Evolutionary conservation across 1,140 invertebrate genomes (phyloP).

Genomic region (Ostrea denselamellosa): DNA sequence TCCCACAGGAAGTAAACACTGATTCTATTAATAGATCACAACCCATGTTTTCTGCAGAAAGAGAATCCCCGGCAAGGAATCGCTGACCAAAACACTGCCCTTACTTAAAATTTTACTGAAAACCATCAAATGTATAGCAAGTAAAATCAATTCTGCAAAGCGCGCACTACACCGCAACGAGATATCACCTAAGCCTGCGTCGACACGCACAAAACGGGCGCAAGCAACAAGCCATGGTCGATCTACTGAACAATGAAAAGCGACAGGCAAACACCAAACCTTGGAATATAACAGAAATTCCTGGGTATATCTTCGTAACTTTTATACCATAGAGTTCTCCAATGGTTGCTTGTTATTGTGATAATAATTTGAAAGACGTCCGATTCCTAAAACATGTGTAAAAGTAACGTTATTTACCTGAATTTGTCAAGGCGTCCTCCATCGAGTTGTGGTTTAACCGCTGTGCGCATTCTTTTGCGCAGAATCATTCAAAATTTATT

Average conservation of each 20-base stretch:
- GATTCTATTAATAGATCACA: constrained; percentile 19
- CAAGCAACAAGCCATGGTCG: constrained; percentile 38
- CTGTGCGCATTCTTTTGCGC: constrained; percentile 6
- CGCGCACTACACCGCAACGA: constrained; percentile 37
- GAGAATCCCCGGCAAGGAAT: constrained; percentile 17
- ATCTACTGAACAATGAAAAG: constrained; percentile 19
- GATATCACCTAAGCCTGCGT: constrained; percentile 36
- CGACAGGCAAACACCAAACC: constrained; percentile 21
- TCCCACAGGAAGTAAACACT: constrained; percentile 32
- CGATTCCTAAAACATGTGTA: background rate
- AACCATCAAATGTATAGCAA: background rate
- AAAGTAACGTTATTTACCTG: constrained; percentile 30
- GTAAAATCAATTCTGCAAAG: constrained; percentile 35
- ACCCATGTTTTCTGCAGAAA: constrained; percentile 31
- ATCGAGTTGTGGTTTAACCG: constrained; percentile 30
- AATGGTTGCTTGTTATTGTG: background rate
- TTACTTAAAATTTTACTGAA: background rate
- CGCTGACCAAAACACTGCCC: background rate
- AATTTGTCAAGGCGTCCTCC: constrained; percentile 33
- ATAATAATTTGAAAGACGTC: background rate
- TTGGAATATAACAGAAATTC: background rate
- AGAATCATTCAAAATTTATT: background rate
- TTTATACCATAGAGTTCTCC: background rate
- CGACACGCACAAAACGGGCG: constrained; percentile 29
- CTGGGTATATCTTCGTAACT: background rate